A percentile compares a stretch with the other conserved stretches of the same genome.
Conservation (phyloP, 2,888 invertebrate species). For the Temnothorax unifasciatus region DNA sequence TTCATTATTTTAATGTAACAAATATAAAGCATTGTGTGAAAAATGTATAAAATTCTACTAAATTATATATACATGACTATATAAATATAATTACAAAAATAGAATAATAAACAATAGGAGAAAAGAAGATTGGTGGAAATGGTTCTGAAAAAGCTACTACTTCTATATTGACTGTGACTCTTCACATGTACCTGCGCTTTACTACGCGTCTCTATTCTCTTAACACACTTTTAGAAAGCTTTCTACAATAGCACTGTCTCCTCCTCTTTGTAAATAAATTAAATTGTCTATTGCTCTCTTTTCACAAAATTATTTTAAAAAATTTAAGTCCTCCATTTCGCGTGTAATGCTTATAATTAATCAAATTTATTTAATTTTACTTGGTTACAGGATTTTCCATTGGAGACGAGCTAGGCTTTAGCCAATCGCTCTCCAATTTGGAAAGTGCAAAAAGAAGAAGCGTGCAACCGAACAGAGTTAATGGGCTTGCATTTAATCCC, state of each 20-base stretch:
- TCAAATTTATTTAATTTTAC: conserved; percentile 6
- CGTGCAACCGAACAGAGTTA: conserved; percentile 83
- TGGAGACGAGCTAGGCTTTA: conserved; percentile 95
- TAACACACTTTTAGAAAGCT: conserved; percentile 37
- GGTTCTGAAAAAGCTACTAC: neutral
- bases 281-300: neutral
- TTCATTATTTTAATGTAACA: neutral
- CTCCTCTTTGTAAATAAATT: conserved; percentile 28
- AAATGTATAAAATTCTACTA: neutral
- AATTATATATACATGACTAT: neutral
- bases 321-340: neutral
- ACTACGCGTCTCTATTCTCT: conserved; percentile 2
- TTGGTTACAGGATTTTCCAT: conserved; percentile 91
- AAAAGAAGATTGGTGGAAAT: neutral
- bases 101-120: conserved; percentile 1
- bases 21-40: conserved; percentile 1
- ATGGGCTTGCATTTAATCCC: conserved; percentile 68
- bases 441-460: conserved; percentile 91
- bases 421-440: conserved; percentile 93
- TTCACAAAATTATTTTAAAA: neutral
- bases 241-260: conserved; percentile 16
- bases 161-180: conserved; percentile 6
- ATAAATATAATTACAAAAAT: neutral
- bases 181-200: neutral
- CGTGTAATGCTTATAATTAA: neutral